phyloP scores from a whole-genome alignment of 2,888 invertebrate species.

The Apamea sordens region DNA sequence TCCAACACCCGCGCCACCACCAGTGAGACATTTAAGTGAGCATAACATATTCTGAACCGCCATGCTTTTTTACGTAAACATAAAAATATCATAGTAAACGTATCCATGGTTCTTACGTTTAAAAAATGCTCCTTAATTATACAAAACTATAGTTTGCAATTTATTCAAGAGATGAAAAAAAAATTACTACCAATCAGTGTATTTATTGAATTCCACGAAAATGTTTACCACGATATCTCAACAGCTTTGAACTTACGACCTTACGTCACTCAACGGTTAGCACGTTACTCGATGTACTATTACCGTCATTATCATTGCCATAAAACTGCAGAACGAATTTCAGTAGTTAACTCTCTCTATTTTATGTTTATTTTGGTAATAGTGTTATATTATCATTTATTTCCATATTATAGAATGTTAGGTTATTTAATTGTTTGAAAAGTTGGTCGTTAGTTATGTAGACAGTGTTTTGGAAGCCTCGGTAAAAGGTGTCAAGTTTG shows the following conservation, averaged over 20 bases:
- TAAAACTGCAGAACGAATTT: conserved; percentile 28
- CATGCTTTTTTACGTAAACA: no score
- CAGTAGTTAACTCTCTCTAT: conserved; percentile 28
- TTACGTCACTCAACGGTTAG: conserved; percentile 2
- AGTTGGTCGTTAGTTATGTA: neutral
- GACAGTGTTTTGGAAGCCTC: neutral
- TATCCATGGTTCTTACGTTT: no score
- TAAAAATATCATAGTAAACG: no score
- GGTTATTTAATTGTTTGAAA: neutral
- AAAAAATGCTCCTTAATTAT: no score
- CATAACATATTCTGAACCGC: no score
- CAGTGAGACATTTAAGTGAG: no score
- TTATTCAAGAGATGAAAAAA: no score
- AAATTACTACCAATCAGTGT: neutral
- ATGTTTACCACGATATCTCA: conserved; percentile 3
- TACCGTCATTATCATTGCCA: conserved; percentile 22
- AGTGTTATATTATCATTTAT: neutral
- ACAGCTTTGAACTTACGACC: conserved; percentile 22
- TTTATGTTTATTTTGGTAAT: conserved; percentile 23
- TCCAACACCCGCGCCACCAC: no score
- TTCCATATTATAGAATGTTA: neutral
- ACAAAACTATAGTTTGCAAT: no score
- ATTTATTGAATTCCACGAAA: neutral
- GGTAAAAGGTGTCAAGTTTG: neutral
- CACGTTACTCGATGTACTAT: conserved; percentile 1